Base-by-base conservation (phyloP, 2,113 vertebrate genomes). In the Melanerpes aurifrons region DNA sequence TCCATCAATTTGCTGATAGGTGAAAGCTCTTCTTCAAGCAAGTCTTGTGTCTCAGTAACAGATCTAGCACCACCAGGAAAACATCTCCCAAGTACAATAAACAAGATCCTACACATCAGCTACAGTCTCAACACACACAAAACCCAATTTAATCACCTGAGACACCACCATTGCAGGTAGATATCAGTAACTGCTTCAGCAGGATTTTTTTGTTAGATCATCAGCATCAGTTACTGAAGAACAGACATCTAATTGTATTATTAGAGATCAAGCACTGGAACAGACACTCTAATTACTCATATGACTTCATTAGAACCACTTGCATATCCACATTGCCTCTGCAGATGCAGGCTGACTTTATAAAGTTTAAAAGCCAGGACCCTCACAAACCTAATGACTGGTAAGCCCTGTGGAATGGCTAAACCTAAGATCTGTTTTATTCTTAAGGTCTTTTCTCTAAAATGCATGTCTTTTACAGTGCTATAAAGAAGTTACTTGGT, bases 101-200 rank as follows among this genome's bases (percentile, higher is more conserved):
- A 47, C 32, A 18, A 73, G 64, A 53, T 10, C 17, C 4, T 54
- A 31, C 29, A 28, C n/a, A 31, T 31, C 15, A n/a, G 45, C 50
- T 50, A 10, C 3, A 11, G 3, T 53, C 7, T 28, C 47, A 57
- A 25, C 6, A 59, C 8, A 4, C 5, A 14, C 8, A 10, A 75
- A 67, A 43, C 21, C 15, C 4, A 56, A 7, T 1, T 4, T 7
- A 35, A n/a, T 6, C 32, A 37, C 0, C 1, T 22, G 26, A 73
- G 74, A 48, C 43, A 29, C 19, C 57, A n/a, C 22, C 31, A 25
- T 3, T 14, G 77, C 20, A 53, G 15, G 20, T 21, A 28, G 26
- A n/a, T 18, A 69, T 18, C 9, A 29, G 12, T 12, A 73, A 70
- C 25, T 0, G 1, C 32, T 66, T 66, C 19, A 24, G 37, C 0